A percentile compares a stretch with the other conserved stretches of the same genome.
phyloP scores from a whole-genome alignment of 2,888 invertebrate species.

The Listrodromus nycthemerus region DNA sequence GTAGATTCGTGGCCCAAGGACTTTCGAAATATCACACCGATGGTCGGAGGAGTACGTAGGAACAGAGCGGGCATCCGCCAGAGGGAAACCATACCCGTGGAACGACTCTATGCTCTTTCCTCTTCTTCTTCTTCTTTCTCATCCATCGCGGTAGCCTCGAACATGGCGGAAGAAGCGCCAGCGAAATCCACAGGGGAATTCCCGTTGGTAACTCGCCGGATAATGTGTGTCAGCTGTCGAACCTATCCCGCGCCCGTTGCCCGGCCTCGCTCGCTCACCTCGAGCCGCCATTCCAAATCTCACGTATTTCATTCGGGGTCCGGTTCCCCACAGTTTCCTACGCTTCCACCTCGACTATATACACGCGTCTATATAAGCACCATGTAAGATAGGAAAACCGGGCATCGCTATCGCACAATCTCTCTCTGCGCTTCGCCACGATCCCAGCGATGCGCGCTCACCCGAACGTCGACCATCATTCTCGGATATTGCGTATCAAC shows the following conservation, averaged over 20 bases:
- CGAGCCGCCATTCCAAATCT: constrained; percentile 52
- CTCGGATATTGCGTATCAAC: constrained; percentile 51
- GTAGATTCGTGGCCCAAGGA: constrained; percentile 82
- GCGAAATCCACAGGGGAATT: constrained; percentile 71
- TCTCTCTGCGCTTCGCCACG: not conserved
- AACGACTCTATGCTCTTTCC: constrained; percentile 27
- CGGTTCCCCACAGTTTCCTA: constrained; percentile 5
- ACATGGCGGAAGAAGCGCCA: constrained; percentile 38
- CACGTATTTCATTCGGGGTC: constrained; percentile 61
- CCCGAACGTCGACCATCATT: constrained; percentile 50
- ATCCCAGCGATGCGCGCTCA: constrained; percentile 14
- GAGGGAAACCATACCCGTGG: not conserved
- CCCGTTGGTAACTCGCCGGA: constrained; percentile 69
- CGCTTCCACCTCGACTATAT: not conserved
- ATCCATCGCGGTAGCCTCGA: constrained; percentile 35
- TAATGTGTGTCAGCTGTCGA: constrained; percentile 77
- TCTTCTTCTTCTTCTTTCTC: constrained; percentile 51
- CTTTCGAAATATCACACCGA: constrained; percentile 82
- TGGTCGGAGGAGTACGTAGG: constrained; percentile 66
- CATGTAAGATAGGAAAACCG: not conserved
- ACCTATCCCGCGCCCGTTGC: constrained; percentile 58
- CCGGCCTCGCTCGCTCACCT: constrained; percentile 28
- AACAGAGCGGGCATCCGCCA: not conserved
- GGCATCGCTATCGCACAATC: constrained; percentile 12
- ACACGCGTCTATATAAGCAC: not conserved